Base-by-base conservation (phyloP, 1,140 invertebrate species). In the Bemisia tabaci region DNA sequence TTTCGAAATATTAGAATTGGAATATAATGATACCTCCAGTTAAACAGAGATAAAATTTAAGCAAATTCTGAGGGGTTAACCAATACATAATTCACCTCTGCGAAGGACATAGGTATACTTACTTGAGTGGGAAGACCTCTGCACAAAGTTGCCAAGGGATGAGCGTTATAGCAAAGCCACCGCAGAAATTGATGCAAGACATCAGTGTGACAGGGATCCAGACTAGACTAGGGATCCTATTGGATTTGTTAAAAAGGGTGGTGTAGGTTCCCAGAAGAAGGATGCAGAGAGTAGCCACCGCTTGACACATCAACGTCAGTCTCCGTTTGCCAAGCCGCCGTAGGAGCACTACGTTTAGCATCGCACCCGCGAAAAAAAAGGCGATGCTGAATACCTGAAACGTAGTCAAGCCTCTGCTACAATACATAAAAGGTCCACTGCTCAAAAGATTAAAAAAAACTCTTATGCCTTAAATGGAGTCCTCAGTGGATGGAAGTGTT, bases 151-250 rank as follows among this genome's bases (percentile, higher is more conserved):
- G 33, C 33, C 33, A 48, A 17, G 33, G 33, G 5, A 48, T 9
- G 5, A 48, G 33, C 33, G 33, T 17, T 1, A 69, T 26, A 1
- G 62, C 62, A 12, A 65, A 65, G 62, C 62, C 63, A 22, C 59
- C 62, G 11, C 62, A 69, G 26, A 65, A 69, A 60, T 61, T 62
- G 17, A 66, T 64, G 0, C 59, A 21, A 22, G 62, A 48, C 22
- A 69, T 26, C 12, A 67, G 59, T 26, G 65, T 33, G 26, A 67
- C 65, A 1, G 68, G 66, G 27, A 69, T 58, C 68, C 68, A 69
- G 1, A 66, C 24, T 1, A 27, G 48, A 11, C 12, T 65, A 25
- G 62, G 59, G 0, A 39, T 63, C 17, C 33, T 5, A 48, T 48
- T 48, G 9, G 61, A 62, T 23, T 62, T 39, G 9, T 33, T 59